A percentile compares a stretch with the other conserved stretches of the same genome.
Conservation (phyloP, 53 echinoderm and acorn worm species). For the Paracentrotus lividus region DNA sequence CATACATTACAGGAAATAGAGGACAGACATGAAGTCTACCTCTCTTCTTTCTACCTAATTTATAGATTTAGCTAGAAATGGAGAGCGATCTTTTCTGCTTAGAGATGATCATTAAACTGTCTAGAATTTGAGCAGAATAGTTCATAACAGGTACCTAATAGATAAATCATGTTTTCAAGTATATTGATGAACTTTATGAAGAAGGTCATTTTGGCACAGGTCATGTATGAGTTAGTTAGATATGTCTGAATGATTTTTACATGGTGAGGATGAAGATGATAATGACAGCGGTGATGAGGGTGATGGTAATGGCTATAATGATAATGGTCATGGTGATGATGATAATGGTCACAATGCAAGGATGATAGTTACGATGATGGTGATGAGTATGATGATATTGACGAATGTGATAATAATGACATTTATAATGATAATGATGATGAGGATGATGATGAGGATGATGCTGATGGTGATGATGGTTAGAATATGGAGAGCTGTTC, state of each 20-base stretch:
- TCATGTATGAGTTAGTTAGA: too few species aligned
- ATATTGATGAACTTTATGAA: background rate
- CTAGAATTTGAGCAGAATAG: background rate
- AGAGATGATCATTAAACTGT: background rate
- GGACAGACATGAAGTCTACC: slow-evolving; percentile 37
- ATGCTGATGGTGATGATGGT: slow-evolving; percentile 12
- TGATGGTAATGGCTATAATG: background rate
- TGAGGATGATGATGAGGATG: background rate
- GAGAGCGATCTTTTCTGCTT: background rate
- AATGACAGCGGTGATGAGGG: background rate
- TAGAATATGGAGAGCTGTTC: background rate
- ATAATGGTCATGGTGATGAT: background rate
- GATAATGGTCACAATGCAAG: background rate
- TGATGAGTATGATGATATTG: slow-evolving; percentile 31
- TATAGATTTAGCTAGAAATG: slow-evolving; percentile 26
- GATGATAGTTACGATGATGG: slow-evolving; percentile 40
- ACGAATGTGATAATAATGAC: background rate
- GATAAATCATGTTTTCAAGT: background rate
- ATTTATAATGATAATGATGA: slow-evolving; percentile 19
- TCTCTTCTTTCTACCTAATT: background rate
- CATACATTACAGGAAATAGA: slow-evolving; percentile 32
- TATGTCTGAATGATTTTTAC: too few species aligned
- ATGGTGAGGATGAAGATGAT: background rate
- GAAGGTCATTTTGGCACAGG: background rate
- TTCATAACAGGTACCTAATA: background rate